A percentile compares a stretch with the other conserved stretches of the same genome.
phyloP scores from a whole-genome alignment of 2,888 invertebrate genomes.

The Drosophila paranaensis region DNA sequence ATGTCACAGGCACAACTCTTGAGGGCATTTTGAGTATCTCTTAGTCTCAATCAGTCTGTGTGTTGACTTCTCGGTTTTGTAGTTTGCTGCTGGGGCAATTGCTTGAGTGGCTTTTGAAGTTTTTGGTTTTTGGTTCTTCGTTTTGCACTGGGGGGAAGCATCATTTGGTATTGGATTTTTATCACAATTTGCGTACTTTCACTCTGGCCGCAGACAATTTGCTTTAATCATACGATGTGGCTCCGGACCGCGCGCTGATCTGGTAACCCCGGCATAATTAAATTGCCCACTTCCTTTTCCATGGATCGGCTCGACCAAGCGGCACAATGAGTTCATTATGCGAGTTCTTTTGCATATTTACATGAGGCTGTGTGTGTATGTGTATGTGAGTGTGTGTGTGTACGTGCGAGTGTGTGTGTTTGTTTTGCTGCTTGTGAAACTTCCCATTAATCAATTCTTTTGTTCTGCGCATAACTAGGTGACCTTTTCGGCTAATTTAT shows the following conservation, averaged over 20 bases:
- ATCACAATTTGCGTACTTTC: conserved; percentile 59
- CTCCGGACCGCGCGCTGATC: conserved; percentile 45
- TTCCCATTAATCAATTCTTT: conserved; percentile 77
- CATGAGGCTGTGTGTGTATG: background rate
- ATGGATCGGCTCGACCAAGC: conserved; percentile 35
- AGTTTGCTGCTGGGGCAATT: conserved; percentile 20
- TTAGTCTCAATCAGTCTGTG: background rate
- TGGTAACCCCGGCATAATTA: conserved; percentile 71
- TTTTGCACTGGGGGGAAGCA: background rate
- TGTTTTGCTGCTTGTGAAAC: conserved; percentile 53
- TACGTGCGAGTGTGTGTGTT: conserved; percentile 4
- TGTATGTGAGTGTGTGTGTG: background rate
- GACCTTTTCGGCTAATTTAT: conserved; percentile 68
- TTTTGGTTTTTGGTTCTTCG: conserved; percentile 6
- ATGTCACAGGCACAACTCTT: background rate
- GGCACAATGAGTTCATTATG: conserved; percentile 67
- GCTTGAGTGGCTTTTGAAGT: conserved; percentile 58
- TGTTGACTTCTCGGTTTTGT: conserved; percentile 3
- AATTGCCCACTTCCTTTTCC: conserved; percentile 72
- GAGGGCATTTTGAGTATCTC: conserved; percentile 8
- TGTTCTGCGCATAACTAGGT: conserved; percentile 69
- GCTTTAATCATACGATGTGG: conserved; percentile 52
- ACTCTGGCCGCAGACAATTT: conserved; percentile 52
- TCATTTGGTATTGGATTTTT: conserved; percentile 21
- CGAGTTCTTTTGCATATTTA: conserved; percentile 44